Evolutionary conservation across 1,140 invertebrate genomes (phyloP).

Genomic region (Listronotus bonariensis): DNA sequence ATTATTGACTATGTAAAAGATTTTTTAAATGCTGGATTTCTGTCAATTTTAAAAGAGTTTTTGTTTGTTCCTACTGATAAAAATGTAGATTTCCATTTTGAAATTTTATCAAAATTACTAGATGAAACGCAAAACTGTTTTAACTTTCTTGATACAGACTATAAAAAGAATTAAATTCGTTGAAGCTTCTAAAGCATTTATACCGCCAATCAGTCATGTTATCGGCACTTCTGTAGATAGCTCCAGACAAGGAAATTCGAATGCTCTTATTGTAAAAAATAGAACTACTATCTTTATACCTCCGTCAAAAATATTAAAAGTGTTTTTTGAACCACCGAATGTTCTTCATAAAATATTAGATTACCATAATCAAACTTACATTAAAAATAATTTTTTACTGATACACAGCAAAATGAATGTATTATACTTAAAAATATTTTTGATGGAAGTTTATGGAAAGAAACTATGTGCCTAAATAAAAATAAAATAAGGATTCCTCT

Average conservation of each 20-base stretch:
- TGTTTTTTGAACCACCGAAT: constrained; percentile 1
- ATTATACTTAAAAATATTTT: no score
- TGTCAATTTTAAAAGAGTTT: constrained; percentile 15
- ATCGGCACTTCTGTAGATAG: constrained; percentile 5
- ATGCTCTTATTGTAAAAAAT: constrained; percentile 9
- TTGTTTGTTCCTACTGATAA: not conserved
- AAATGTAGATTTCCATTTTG: constrained; percentile 3
- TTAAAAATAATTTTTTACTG: no score
- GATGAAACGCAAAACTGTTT: constrained; percentile 2
- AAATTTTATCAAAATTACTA: constrained; percentile 3
- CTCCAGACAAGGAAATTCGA: not conserved
- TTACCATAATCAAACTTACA: constrained; percentile 8
- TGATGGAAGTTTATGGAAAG: not conserved
- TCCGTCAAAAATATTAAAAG: constrained; percentile 10
- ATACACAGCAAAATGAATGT: no score
- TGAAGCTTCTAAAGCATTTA: constrained; percentile 9
- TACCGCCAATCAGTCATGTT: constrained; percentile 7
- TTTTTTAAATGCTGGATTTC: constrained; percentile 14
- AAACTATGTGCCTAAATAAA: not conserved
- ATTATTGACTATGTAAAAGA: constrained; percentile 6
- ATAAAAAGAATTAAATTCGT: constrained; percentile 16
- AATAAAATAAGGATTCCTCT: not conserved
- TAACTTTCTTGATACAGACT: constrained; percentile 17
- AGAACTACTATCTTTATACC: constrained; percentile 11
- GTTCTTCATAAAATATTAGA: constrained; percentile 6